Conservation (phyloP, 92 coral and sea anemone genomes). For the Micromussa lordhowensis region DNA sequence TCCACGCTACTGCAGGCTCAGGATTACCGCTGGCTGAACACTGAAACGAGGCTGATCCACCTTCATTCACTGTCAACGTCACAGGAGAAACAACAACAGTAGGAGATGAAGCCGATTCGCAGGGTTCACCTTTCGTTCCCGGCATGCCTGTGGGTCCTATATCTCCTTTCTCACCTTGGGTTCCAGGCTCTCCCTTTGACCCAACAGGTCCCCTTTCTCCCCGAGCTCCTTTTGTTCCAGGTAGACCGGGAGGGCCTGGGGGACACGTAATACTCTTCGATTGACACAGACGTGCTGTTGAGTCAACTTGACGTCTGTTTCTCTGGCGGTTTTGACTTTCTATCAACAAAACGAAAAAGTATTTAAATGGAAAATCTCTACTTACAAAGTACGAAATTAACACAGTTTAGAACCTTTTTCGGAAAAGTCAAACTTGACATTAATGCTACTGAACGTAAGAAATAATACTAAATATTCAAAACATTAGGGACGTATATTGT, state of each 20-base stretch:
- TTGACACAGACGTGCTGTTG: slow-evolving; percentile 1
- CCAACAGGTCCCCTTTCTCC: slow-evolving; percentile 20
- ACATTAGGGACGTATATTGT: no score
- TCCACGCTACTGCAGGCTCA: slow-evolving; percentile 53
- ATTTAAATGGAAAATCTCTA: no score
- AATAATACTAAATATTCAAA: no score
- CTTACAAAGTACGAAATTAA: no score
- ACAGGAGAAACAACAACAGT: slow-evolving; percentile 45
- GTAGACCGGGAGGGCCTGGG: slow-evolving; percentile 50
- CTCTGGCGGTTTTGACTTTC: neutral
- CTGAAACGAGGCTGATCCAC: slow-evolving; percentile 51
- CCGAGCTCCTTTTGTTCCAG: slow-evolving; percentile 39
- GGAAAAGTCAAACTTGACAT: no score
- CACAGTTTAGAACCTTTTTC: no score
- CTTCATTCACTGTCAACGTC: slow-evolving; percentile 50
- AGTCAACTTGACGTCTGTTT: neutral
- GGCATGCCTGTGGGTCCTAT: slow-evolving; percentile 44
- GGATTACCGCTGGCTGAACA: slow-evolving; percentile 60
- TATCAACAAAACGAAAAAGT: neutral
- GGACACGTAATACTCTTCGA: neutral
- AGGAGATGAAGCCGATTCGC: slow-evolving; percentile 49
- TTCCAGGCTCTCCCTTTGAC: slow-evolving; percentile 4
- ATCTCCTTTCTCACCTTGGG: slow-evolving; percentile 31
- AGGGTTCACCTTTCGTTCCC: slow-evolving; percentile 55
- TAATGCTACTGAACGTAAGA: no score